Conservation (phyloP, 2,888 invertebrate species). For the Eupithecia insigniata region DNA sequence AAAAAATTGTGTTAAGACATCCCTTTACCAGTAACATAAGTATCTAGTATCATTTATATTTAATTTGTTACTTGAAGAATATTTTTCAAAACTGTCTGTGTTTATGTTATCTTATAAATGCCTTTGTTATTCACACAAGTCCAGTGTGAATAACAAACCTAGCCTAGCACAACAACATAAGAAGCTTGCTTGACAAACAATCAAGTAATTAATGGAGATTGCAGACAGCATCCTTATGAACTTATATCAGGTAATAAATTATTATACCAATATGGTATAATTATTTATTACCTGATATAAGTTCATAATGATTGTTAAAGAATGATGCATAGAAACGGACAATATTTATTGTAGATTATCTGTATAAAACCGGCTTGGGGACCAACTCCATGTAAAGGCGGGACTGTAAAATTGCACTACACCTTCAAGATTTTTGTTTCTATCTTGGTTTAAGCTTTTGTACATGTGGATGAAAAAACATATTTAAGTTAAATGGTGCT, state of each 20-base stretch:
- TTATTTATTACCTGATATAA: not conserved
- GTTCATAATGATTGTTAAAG: not conserved
- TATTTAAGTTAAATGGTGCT: not conserved
- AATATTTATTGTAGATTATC: not conserved
- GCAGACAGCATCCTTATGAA: not conserved
- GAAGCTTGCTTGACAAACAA: not conserved
- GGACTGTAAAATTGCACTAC: not conserved
- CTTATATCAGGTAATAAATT: no score
- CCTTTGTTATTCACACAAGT: constrained; percentile 1
- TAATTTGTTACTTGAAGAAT: not conserved
- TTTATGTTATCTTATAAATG: not conserved
- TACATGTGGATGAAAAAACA: not conserved
- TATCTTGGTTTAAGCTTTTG: not conserved
- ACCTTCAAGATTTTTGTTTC: not conserved
- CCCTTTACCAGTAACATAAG: not conserved
- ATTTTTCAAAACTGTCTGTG: not conserved
- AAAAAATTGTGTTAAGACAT: no score
- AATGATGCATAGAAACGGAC: not conserved
- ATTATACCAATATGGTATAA: no score
- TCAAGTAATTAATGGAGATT: not conserved
- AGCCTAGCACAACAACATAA: no score
- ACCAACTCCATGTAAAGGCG: not conserved
- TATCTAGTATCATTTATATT: not conserved
- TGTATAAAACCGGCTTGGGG: not conserved
- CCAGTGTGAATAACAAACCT: no score